Conservation (phyloP, 2,797 vertebrate species). For the Champsocephalus gunnari region DNA sequence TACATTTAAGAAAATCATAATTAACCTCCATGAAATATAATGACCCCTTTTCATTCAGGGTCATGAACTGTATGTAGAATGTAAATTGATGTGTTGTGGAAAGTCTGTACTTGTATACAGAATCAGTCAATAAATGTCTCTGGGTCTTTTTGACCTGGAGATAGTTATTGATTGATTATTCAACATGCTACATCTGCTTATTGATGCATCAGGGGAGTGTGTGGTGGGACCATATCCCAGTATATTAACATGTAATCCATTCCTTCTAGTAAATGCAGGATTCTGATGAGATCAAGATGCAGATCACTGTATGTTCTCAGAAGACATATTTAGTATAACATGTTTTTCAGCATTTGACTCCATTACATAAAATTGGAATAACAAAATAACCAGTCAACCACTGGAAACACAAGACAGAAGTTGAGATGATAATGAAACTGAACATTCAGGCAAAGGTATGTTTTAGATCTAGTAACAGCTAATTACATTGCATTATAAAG, state of each 20-base stretch:
- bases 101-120: constrained; percentile 35
- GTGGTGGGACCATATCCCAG: constrained; percentile 16
- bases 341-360: no score
- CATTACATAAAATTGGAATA: no score
- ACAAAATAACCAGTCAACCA: no score
- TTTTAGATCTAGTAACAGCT: background rate
- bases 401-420: no score
- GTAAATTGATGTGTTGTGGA: constrained; percentile 31
- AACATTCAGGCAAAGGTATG: no score
- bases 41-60: constrained; percentile 24
- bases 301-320: no score
- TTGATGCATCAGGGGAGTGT: constrained; percentile 27
- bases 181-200: constrained; percentile 56
- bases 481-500: background rate
- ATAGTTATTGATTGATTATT: constrained; percentile 60
- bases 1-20: constrained; percentile 46
- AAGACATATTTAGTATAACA: no score
- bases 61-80: constrained; percentile 33
- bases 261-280: constrained; percentile 6
- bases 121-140: constrained; percentile 54
- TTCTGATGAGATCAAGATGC: no score
- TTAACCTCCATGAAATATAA: constrained; percentile 52
- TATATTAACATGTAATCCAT: constrained; percentile 21
- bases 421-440: no score
- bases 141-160: constrained; percentile 49